phyloP scores from a whole-genome alignment of 1,140 invertebrate genomes.

The Protaetia brevitarsis region DNA sequence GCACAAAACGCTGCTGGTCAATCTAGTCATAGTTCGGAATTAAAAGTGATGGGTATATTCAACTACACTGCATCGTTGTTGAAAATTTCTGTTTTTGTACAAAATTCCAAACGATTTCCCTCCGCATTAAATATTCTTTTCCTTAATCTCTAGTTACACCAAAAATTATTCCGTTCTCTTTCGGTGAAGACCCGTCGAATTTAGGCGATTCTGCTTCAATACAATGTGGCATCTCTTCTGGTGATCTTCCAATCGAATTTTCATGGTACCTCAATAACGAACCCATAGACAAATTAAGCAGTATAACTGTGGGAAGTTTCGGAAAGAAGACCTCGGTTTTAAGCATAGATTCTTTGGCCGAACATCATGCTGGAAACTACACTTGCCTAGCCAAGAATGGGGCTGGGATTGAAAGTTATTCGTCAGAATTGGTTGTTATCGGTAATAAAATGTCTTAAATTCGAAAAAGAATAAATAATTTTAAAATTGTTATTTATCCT shows the following conservation, averaged over 20 bases:
- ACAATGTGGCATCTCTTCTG: constrained; percentile 39
- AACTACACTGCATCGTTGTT: not conserved
- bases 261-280: constrained; percentile 52
- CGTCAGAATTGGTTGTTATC: constrained; percentile 67
- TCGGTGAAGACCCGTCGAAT: constrained; percentile 56
- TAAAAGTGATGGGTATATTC: constrained; percentile 68
- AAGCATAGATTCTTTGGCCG: constrained; percentile 70
- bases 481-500: too few relatives aligned
- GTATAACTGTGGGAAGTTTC: constrained; percentile 50
- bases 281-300: constrained; percentile 29
- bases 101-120: constrained; percentile 55
- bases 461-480: too few relatives aligned
- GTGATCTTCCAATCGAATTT: constrained; percentile 44
- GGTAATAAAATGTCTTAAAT: too few relatives aligned
- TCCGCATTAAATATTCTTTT: constrained; percentile 46
- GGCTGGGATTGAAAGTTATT: constrained; percentile 64
- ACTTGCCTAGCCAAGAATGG: constrained; percentile 68
- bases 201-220: constrained; percentile 47
- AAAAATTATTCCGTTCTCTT: constrained; percentile 65
- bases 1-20: constrained; percentile 67
- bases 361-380: constrained; percentile 72
- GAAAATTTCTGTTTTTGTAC: not conserved
- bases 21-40: constrained; percentile 62
- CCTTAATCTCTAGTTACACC: constrained; percentile 46
- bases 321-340: constrained; percentile 70